Evolutionary conservation across 2,113 vertebrate genomes (phyloP).

Genomic region (Dunckerocampus dactyliophorus): DNA sequence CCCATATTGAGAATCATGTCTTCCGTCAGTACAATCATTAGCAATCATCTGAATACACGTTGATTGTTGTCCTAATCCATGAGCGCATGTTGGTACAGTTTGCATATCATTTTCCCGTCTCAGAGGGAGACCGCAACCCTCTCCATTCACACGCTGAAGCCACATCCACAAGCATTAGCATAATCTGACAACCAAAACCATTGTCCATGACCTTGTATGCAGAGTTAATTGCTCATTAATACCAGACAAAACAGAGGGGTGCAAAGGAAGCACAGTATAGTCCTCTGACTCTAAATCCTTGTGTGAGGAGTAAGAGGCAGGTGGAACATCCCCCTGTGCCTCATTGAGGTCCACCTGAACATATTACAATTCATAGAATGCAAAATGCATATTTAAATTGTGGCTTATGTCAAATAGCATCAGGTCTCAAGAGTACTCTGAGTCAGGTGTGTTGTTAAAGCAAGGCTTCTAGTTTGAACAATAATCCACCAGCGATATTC

Average conservation of each 20-base stretch:
- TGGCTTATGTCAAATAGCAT: conserved; percentile 3
- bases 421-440: background rate
- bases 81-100: conserved; percentile 69
- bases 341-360: conserved; percentile 34
- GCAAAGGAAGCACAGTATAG: conserved; percentile 57
- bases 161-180: conserved; percentile 61
- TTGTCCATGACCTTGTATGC: conserved; percentile 70
- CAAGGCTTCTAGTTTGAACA: conserved; percentile 17
- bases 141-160: conserved; percentile 55
- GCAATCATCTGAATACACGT: conserved; percentile 64
- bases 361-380: background rate
- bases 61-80: conserved; percentile 71
- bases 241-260: conserved; percentile 65
- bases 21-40: conserved; percentile 52
- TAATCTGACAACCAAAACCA: conserved; percentile 69
- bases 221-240: conserved; percentile 75
- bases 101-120: conserved; percentile 70
- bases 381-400: conserved; percentile 8
- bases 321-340: conserved; percentile 26
- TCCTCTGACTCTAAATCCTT: conserved; percentile 45
- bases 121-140: conserved; percentile 58
- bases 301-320: conserved; percentile 44
- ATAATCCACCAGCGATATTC: conserved; percentile 19
- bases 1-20: conserved; percentile 17
- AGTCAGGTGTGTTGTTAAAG: conserved; percentile 16